phyloP scores from a whole-genome alignment of 2,113 vertebrate species.

The Monopterus albus region DNA sequence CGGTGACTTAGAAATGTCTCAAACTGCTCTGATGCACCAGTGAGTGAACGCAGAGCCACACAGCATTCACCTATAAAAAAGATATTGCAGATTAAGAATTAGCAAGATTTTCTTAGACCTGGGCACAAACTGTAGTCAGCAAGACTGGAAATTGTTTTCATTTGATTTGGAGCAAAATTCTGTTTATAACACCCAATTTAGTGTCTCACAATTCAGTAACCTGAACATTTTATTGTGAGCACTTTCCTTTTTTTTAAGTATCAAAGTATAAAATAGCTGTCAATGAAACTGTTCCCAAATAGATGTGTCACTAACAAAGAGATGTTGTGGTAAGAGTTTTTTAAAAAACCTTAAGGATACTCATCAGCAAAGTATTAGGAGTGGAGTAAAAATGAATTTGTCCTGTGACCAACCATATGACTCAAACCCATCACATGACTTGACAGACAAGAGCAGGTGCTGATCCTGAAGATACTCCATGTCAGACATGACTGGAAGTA shows the following conservation, averaged over 20 bases:
- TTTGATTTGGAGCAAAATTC: not conserved
- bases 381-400: not conserved
- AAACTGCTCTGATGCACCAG: constrained; percentile 80
- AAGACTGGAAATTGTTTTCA: not conserved
- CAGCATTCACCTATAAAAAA: constrained; percentile 85
- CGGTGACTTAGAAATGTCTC: constrained; percentile 89
- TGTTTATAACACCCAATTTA: too few species aligned
- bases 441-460: constrained; percentile 88
- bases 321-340: too few species aligned
- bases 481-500: constrained; percentile 84
- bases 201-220: too few species aligned
- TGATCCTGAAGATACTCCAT: constrained; percentile 88
- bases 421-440: constrained; percentile 90
- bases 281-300: too few species aligned
- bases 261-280: too few species aligned
- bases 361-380: not conserved
- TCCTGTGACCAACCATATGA: constrained; percentile 84
- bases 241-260: not conserved
- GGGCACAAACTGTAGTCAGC: not conserved
- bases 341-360: not conserved
- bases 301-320: too few species aligned
- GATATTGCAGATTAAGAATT: not conserved
- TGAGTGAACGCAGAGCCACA: constrained; percentile 75
- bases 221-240: not conserved
- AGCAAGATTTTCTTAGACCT: not conserved